These are phyloP conservation scores for Pachydiplax longipennis DNA, from an alignment of 2,888 invertebrate genomes.

Conservation along the genomic window DNA sequence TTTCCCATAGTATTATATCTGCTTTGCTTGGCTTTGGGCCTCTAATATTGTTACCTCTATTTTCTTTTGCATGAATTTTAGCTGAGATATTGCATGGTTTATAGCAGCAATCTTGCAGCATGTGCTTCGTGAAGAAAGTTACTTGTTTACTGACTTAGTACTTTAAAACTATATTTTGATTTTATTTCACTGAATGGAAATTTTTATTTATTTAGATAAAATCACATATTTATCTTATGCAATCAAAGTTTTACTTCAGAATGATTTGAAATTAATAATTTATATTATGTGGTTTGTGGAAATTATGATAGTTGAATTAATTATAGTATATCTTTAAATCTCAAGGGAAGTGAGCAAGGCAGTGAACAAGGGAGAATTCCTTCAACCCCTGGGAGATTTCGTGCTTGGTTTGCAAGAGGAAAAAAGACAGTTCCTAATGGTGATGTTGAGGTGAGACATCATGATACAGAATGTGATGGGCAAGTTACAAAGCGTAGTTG, in stretches of 20 bases:
- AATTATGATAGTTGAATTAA: not conserved
- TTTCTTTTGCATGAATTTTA: too few relatives aligned
- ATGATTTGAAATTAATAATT: too few relatives aligned
- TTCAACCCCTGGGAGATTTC: conserved; percentile 7
- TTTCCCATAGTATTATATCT: too few relatives aligned
- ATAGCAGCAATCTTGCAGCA: too few relatives aligned
- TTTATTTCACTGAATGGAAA: too few relatives aligned
- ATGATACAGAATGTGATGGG: not conserved
- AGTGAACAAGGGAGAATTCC: not conserved
- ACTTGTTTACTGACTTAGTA: not conserved
- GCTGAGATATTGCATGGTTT: too few relatives aligned
- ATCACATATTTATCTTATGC: not conserved
- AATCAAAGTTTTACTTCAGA: too few relatives aligned
- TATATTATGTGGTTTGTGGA: too few relatives aligned
- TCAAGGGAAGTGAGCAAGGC: not conserved
- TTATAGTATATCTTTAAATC: too few relatives aligned
- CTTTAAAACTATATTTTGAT: too few relatives aligned
- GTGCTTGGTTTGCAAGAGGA: conserved; percentile 17
- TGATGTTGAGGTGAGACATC: conserved; percentile 34
- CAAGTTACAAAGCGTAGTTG: not conserved
- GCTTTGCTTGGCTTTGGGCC: too few relatives aligned
- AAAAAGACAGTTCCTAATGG: not conserved
- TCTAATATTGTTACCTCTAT: too few relatives aligned
- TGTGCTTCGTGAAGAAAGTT: not conserved
- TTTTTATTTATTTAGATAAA: not conserved